These are phyloP conservation scores for Patiria miniata DNA, from an alignment of 35 echinoderm and acorn worm genomes.

Conservation along the genomic window DNA sequence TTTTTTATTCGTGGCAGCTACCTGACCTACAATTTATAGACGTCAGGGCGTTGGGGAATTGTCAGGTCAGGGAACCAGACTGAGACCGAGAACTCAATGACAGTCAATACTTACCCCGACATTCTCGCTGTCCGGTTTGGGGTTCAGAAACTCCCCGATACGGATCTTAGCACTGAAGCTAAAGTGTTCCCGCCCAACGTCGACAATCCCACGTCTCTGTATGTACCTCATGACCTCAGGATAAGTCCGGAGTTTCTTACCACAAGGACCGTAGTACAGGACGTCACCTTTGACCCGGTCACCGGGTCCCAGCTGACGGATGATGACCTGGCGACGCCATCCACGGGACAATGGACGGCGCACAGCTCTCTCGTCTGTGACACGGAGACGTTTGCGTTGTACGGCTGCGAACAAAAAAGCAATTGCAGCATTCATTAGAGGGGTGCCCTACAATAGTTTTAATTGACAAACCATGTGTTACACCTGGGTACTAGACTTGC, in stretches of 20 bases:
- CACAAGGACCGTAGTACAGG: constrained; percentile 96
- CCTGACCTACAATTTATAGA: too few relatives aligned
- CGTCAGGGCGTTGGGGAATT: too few relatives aligned
- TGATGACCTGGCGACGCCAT: constrained; percentile 88
- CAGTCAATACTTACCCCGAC: constrained; percentile 22
- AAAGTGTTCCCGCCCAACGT: constrained; percentile 86
- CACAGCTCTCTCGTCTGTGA: constrained; percentile 87
- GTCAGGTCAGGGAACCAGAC: too few relatives aligned
- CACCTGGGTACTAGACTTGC: too few relatives aligned
- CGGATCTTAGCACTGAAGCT: constrained; percentile 97
- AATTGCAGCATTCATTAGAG: too few relatives aligned
- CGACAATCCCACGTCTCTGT: constrained; percentile 67
- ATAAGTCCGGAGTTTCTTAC: constrained; percentile 94
- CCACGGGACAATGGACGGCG: constrained; percentile 71
- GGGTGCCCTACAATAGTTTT: too few relatives aligned
- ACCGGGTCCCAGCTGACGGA: constrained; percentile 92
- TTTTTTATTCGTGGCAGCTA: too few relatives aligned
- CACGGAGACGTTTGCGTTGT: constrained; percentile 83
- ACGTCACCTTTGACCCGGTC: constrained; percentile 96
- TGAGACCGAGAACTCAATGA: not conserved
- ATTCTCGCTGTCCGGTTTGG: constrained; percentile 90
- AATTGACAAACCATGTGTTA: too few relatives aligned
- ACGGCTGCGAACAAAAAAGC: constrained; percentile 33
- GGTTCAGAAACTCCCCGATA: constrained; percentile 93
- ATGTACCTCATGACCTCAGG: constrained; percentile 96